Percentiles rank a stretch among this genome's conserved stretches.
Evolutionary conservation across 2,113 vertebrate genomes (phyloP).

Genomic region (Chaetops frenatus): DNA sequence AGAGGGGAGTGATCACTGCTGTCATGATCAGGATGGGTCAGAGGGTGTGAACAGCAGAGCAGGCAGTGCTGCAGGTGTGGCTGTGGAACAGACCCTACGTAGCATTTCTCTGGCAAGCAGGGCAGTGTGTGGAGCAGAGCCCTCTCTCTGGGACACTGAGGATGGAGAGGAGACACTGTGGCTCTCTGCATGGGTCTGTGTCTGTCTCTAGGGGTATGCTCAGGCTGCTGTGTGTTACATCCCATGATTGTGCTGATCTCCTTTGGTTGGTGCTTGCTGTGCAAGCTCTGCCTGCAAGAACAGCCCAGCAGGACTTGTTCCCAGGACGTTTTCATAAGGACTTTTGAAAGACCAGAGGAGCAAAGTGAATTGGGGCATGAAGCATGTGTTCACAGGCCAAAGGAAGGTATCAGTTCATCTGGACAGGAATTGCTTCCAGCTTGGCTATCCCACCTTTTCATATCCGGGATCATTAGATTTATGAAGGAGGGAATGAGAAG

Average conservation of each 20-base stretch:
- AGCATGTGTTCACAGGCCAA: not conserved
- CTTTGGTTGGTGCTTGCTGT: not conserved
- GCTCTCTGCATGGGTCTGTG: rapidly evolving
- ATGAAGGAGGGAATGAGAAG: not conserved
- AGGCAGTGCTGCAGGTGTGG: not conserved
- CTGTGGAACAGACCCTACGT: not conserved
- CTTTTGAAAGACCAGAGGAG: not conserved
- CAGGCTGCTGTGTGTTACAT: not conserved
- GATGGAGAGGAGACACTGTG: no score
- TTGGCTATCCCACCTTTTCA: not conserved
- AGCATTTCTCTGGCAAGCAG: not conserved
- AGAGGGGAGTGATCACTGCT: not conserved
- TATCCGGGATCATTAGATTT: not conserved
- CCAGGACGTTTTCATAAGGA: not conserved
- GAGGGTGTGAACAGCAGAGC: not conserved
- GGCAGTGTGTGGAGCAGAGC: not conserved
- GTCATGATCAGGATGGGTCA: not conserved
- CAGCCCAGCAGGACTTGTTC: not conserved
- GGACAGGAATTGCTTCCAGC: not conserved
- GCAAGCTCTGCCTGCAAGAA: not conserved
- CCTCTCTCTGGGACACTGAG: not conserved
- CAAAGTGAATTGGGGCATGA: not conserved
- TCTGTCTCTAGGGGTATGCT: not conserved
- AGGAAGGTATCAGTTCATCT: not conserved
- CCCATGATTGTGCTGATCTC: not conserved